Evolutionary conservation across 2,888 invertebrate genomes (phyloP).

Genomic region (Fragum sueziense): DNA sequence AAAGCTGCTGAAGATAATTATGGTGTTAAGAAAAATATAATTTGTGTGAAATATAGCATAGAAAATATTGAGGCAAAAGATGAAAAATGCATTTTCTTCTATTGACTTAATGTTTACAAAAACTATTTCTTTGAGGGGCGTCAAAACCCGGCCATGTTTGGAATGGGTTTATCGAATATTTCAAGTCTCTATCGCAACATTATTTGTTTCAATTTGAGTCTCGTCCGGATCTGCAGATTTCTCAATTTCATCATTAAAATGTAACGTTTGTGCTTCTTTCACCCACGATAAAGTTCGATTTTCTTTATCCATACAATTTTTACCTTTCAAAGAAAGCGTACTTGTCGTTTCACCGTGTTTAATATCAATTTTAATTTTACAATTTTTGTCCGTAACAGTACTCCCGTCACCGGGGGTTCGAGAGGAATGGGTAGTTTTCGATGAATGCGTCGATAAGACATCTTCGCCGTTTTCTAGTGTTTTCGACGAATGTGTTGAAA

Average conservation of each 20-base stretch:
- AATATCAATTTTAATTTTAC: conserved; percentile 30
- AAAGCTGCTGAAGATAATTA: too few relatives aligned
- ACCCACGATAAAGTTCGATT: conserved; percentile 79
- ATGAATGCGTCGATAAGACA: conserved; percentile 75
- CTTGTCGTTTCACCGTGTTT: conserved; percentile 32
- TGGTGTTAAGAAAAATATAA: too few relatives aligned
- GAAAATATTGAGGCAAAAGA: too few relatives aligned
- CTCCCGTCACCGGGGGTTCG: conserved; percentile 71
- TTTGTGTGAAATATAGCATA: too few relatives aligned
- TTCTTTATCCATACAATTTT: conserved; percentile 74
- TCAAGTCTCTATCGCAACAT: conserved; percentile 41
- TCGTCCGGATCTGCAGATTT: conserved; percentile 29
- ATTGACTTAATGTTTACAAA: too few relatives aligned
- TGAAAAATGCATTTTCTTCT: too few relatives aligned
- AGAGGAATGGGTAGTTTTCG: conserved; percentile 72
- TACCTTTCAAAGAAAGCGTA: conserved; percentile 44
- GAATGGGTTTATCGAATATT: conserved; percentile 21
- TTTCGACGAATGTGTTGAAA: conserved; percentile 78
- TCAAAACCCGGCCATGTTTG: too few relatives aligned
- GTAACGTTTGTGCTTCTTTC: conserved; percentile 71
- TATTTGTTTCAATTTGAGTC: conserved; percentile 13
- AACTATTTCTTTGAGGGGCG: too few relatives aligned
- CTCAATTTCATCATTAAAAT: conserved; percentile 47
- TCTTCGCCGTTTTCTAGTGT: conserved; percentile 75
- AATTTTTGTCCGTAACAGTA: conserved; percentile 54